These are phyloP conservation scores for Liopterus haemorrhoidalis DNA, from an alignment of 2,888 invertebrate species.

Conservation along the genomic window DNA sequence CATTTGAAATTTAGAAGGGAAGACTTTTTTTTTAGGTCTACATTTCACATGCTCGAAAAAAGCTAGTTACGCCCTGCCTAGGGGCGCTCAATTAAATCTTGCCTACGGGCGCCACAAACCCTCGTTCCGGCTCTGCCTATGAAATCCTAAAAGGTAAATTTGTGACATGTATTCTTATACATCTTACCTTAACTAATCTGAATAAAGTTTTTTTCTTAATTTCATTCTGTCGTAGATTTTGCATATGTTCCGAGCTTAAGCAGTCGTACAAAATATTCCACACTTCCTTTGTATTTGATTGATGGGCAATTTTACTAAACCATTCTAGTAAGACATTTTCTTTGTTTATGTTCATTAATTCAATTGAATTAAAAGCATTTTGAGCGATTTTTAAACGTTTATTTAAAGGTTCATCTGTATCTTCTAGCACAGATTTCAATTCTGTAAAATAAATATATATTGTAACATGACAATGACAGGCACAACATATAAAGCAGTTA, in stretches of 20 bases:
- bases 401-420: constrained; percentile 35
- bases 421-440: constrained; percentile 34
- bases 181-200: constrained; percentile 29
- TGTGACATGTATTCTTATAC: too few relatives aligned
- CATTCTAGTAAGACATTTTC: constrained; percentile 37
- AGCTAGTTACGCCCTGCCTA: too few relatives aligned
- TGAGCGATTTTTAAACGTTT: constrained; percentile 39
- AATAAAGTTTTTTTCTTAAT: constrained; percentile 33
- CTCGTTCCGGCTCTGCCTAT: too few relatives aligned
- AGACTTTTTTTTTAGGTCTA: too few relatives aligned
- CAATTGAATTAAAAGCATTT: constrained; percentile 36
- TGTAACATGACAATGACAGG: too few relatives aligned
- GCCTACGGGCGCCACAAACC: too few relatives aligned
- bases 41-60: too few relatives aligned
- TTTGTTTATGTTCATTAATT: constrained; percentile 33
- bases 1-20: too few relatives aligned
- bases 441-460: constrained; percentile 38
- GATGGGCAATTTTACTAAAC: constrained; percentile 29
- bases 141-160: too few relatives aligned
- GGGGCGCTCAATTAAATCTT: too few relatives aligned
- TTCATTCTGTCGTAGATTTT: constrained; percentile 35
- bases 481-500: too few relatives aligned
- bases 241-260: constrained; percentile 35
- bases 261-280: constrained; percentile 35
- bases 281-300: constrained; percentile 25